phyloP scores from a whole-genome alignment of 2,797 vertebrate species.

The Peromyscus melanophrys region DNA sequence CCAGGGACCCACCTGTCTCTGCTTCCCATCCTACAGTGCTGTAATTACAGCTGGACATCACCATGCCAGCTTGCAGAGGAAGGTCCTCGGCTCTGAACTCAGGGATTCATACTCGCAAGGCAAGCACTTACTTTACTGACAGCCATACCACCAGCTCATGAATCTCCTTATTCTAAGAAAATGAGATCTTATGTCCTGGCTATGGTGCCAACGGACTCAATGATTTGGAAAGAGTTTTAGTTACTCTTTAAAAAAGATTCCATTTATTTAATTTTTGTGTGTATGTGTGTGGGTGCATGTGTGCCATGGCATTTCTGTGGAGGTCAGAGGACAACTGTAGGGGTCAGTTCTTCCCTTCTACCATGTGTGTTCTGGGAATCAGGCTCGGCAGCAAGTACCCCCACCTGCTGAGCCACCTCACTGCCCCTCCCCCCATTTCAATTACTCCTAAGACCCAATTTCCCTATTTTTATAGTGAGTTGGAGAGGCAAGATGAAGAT shows the following conservation, averaged over 20 bases:
- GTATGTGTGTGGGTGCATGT: not conserved
- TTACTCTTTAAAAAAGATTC: not conserved
- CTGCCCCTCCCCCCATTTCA: not conserved
- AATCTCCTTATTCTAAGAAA: slow-evolving; percentile 33
- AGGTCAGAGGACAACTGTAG: not conserved
- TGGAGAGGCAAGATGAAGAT: not conserved
- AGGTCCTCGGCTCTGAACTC: not conserved
- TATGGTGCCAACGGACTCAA: not conserved
- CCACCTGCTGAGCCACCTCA: not conserved
- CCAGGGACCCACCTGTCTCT: not conserved
- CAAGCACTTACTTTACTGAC: too few species aligned
- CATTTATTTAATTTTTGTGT: not conserved
- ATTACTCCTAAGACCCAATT: not conserved
- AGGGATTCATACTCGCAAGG: not conserved
- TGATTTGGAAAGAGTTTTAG: not conserved
- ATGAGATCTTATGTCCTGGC: not conserved
- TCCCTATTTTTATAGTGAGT: not conserved
- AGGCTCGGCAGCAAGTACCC: not conserved
- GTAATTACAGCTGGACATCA: too few species aligned
- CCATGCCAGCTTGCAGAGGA: not conserved
- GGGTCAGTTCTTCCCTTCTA: not conserved
- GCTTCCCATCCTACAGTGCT: not conserved
- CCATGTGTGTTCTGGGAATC: not conserved
- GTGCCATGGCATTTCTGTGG: not conserved
- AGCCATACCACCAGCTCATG: not conserved